Base-by-base conservation (phyloP, 2,797 vertebrate species). In the Distichodus sexfasciatus region DNA sequence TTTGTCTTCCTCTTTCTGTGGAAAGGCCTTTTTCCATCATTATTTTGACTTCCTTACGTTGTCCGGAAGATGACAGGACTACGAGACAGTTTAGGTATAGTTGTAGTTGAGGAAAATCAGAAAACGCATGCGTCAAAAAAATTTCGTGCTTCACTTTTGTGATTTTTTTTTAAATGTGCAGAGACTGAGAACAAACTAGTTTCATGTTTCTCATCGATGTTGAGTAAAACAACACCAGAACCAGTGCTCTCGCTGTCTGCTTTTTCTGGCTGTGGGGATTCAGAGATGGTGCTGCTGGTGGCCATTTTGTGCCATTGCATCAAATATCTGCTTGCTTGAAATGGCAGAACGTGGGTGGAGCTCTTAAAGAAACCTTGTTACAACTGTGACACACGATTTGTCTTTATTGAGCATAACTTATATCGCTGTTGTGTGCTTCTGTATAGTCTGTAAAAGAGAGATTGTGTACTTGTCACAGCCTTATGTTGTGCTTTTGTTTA, bases 251-350 rank as follows among this genome's bases (percentile, higher is more conserved):
- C 17, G 24, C 19, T 15, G 51, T 60, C 31, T 33, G 24, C 48
- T 76, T 33, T 53, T 2, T 46, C 64, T 57, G 10, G 61, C 51
- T 23, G 60, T 31, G 58, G 48, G 46, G n/a, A 21, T 66, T 51
- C 44, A 26, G 62, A 46, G 63, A 9, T 31, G 43, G 31, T 28
- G 35, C 23, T 67, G 58, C 58, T 68, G 64, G 74, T 76, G 74
- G 74, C 69, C 74, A 76, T 76, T 76, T 76, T 72, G 69, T 68
- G 74, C 53, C 44, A 68, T 35, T 76, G 64, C 69, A 76, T 41
- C 58, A 29, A 54, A 58, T 33, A 19, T 23, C 53, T 55, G 5
- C 38, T 29, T 15, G 21, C 23, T 14, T 69, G 57, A 74, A 72
- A 79, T 79, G 71, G 71, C 55, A 9, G 74, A 35, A 15, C 3